Conservation (phyloP, 2,113 vertebrate genomes). For the Cynocephalus volans region DNA sequence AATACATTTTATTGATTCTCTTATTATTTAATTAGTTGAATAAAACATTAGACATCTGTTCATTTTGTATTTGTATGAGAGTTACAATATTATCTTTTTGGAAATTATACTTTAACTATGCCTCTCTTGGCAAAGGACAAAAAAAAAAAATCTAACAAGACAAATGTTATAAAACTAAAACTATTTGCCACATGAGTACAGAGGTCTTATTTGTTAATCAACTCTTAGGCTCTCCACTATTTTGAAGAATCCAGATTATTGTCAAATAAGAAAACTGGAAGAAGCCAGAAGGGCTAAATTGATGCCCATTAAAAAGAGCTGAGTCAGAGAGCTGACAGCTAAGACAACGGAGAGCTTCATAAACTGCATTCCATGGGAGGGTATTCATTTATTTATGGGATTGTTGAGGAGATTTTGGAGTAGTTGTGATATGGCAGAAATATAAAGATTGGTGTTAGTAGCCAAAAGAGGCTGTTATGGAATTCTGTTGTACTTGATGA, state of each 20-base stretch:
- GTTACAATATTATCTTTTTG: background rate
- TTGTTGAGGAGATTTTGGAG: background rate
- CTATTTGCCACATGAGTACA: background rate
- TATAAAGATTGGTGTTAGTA: background rate
- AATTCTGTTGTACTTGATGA: background rate
- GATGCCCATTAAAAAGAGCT: background rate
- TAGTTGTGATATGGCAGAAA: background rate
- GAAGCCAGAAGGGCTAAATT: background rate
- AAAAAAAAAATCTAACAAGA: slow-evolving; percentile 7
- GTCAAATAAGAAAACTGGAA: slow-evolving; percentile 7
- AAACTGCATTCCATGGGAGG: background rate
- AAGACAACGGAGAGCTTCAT: background rate
- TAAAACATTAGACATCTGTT: background rate
- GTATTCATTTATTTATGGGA: background rate
- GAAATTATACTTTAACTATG: slow-evolving; percentile 8
- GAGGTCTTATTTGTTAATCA: background rate
- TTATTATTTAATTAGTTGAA: background rate
- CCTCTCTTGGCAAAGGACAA: background rate
- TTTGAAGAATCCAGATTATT: background rate
- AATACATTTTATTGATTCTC: background rate
- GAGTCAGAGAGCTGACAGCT: background rate
- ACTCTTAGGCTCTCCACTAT: background rate
- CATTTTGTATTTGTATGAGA: background rate
- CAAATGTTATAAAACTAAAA: background rate
- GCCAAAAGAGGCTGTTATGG: background rate